Evolutionary conservation across 2,888 invertebrate species (phyloP), one percentile per base, ranked within the genome.

Genomic region (Prenolepis imparis): DNA sequence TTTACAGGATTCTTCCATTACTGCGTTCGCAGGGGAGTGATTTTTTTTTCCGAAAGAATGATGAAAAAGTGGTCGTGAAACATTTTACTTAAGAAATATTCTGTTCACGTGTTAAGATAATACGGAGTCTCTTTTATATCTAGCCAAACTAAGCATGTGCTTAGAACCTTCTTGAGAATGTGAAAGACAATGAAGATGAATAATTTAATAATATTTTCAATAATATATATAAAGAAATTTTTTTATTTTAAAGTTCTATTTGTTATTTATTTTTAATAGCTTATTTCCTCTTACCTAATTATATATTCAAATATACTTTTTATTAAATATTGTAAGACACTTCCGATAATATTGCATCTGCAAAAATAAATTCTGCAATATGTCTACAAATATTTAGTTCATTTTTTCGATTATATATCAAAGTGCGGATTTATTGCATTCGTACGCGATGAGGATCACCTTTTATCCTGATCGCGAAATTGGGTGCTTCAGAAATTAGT

Each of bases 1-100:
- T 68, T 24, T 88, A 90, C 90, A 90, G 66, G 83, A 73, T 80
- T 90, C 63, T 86, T 70, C 90, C 90, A 90, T 90, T 90, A 89
- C 70, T 36, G 12, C 28, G 24, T 21, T 18, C 36, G 59, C 61
- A 57, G 6, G 78, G 75, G 66, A 57, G 36, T 36, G 48, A 73
- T 73, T 81, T 73, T 70, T 61, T 21, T n/a, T 55, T n/a, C 0
- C 15, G 41, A 41, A 12, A 78, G 36, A 64, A 64, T 36, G 44
- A 77, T 39, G 18, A 66, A 52, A 55, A 66, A 8, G 8, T 28
- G 28, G 0, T 32, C 5, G 24, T 39, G 39, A 11, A n/a, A 39
- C n/a, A 21, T 64, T 64, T 64, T 59, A 12, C n/a, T 44, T 48
- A 32, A 41, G n/a, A 55, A 15, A 15, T 28, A 21, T 67, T 41